These are phyloP conservation scores for Barnardius zonarius DNA, from an alignment of 2,113 vertebrate species.

Conservation along the genomic window DNA sequence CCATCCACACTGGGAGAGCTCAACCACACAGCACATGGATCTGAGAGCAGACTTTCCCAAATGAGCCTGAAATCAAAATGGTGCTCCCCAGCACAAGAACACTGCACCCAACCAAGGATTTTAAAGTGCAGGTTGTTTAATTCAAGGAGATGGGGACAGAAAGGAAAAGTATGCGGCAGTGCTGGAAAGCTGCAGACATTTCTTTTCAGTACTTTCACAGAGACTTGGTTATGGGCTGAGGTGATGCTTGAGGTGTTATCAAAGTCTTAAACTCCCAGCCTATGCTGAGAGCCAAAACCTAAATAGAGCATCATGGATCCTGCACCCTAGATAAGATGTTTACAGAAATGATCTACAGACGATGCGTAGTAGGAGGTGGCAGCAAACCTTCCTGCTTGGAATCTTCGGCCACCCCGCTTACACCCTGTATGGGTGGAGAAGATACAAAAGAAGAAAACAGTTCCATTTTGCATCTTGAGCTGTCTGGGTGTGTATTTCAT, in stretches of 20 bases:
- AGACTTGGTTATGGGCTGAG: background rate
- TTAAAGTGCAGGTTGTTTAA: background rate
- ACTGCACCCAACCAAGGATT: background rate
- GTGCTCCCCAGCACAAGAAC: background rate
- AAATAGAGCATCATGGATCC: background rate
- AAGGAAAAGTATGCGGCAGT: background rate
- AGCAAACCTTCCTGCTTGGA: background rate
- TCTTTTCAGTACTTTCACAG: background rate
- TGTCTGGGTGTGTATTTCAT: background rate
- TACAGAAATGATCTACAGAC: background rate
- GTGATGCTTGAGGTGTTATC: background rate
- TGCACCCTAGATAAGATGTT: background rate
- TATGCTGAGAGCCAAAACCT: background rate
- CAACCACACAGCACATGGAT: background rate
- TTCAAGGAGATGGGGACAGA: background rate
- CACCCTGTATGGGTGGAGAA: background rate
- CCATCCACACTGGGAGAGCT: background rate
- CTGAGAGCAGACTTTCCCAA: background rate
- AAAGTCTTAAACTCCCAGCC: background rate
- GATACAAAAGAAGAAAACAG: background rate
- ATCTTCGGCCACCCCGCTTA: background rate
- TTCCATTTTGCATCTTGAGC: background rate
- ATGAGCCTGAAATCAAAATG: background rate
- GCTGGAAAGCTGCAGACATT: background rate
- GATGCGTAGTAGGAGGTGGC: constrained; percentile 5